These are phyloP conservation scores for Pollimyrus isidori DNA, from an alignment of 2,113 vertebrate species.

Conservation along the genomic window DNA sequence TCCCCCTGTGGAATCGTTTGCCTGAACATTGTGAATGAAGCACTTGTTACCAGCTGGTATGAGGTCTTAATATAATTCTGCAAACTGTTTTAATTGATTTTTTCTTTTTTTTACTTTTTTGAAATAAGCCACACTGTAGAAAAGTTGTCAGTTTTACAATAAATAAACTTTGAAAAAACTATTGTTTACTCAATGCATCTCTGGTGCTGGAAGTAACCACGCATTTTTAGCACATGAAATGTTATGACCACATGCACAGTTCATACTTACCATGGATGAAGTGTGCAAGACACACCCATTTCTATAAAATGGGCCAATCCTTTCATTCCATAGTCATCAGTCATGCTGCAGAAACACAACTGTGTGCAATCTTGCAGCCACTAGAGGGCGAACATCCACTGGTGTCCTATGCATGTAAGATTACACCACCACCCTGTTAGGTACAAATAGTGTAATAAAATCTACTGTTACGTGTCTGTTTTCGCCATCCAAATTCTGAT, in stretches of 20 bases:
- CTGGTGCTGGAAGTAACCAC: neutral
- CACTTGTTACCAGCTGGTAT: neutral
- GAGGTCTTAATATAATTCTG: neutral
- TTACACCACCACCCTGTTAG: neutral
- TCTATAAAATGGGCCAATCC: neutral
- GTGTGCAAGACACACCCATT: neutral
- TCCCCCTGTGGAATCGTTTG: neutral
- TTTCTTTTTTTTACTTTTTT: conserved; percentile 11
- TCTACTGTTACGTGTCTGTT: neutral
- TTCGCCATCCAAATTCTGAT: neutral
- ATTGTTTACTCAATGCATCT: neutral
- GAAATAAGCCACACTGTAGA: conserved; percentile 4
- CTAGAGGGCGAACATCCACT: neutral
- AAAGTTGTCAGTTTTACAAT: conserved; percentile 15
- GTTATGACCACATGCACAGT: neutral
- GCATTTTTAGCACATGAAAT: neutral
- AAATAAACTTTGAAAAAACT: neutral
- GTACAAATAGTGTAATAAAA: neutral
- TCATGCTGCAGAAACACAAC: neutral
- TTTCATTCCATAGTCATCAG: neutral
- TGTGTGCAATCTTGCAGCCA: neutral
- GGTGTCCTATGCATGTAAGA: neutral
- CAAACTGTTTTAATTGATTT: neutral
- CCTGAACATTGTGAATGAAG: neutral
- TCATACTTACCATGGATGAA: neutral